These are phyloP conservation scores for Acrocephalus scirpaceus DNA, from an alignment of 2,797 vertebrate species.

Conservation along the genomic window DNA sequence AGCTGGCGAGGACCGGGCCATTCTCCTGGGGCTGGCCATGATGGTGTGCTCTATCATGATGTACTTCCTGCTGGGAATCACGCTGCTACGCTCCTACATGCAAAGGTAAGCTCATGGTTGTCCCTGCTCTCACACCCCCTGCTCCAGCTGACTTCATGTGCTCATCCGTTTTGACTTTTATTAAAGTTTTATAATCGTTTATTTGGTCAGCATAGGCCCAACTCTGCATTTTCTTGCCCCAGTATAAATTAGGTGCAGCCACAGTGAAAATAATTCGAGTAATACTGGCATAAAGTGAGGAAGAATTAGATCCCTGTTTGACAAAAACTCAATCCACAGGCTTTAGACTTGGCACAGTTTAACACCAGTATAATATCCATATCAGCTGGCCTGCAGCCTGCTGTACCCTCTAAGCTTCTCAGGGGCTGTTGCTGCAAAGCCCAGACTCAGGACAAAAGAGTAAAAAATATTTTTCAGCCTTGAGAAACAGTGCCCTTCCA, in stretches of 20 bases:
- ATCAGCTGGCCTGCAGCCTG: background rate
- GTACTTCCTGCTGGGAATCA: conserved; percentile 94
- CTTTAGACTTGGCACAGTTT: conserved; percentile 28
- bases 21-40: conserved; percentile 92
- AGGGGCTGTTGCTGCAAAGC: background rate
- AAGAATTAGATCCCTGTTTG: background rate
- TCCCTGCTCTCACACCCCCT: background rate
- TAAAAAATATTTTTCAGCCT: background rate
- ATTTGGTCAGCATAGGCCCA: background rate
- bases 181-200: background rate
- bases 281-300: background rate
- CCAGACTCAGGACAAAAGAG: background rate
- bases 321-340: background rate
- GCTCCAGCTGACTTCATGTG: background rate
- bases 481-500: background rate
- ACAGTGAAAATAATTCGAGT: background rate
- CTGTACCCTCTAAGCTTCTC: background rate
- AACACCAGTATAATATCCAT: background rate
- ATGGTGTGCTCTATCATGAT: conserved; percentile 91
- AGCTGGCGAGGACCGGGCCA: conserved; percentile 93
- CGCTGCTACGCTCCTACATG: conserved; percentile 89
- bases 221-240: background rate
- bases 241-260: background rate
- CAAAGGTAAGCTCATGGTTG: conserved; percentile 82
- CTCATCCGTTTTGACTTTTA: background rate